Percentiles rank a stretch among this genome's conserved stretches.
These are phyloP conservation scores for Flexamia atlantica DNA, from an alignment of 2,888 invertebrate species.

Conservation along the genomic window DNA sequence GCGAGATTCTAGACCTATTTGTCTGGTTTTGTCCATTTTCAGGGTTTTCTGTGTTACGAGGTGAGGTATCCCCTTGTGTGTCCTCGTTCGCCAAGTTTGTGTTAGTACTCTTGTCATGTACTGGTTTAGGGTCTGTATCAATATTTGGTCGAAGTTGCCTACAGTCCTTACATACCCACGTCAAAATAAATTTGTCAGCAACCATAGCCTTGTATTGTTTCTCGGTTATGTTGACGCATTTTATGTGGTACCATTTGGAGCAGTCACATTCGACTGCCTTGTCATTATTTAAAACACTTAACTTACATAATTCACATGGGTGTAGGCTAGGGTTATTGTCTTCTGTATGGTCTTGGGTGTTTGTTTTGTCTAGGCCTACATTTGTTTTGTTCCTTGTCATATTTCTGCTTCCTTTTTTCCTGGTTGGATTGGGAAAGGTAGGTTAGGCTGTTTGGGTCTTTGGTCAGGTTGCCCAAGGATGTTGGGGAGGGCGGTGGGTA, in stretches of 20 bases:
- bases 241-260: constrained; percentile 23
- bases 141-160: background rate
- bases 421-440: too few relatives aligned
- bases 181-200: background rate
- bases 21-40: background rate
- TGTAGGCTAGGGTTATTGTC: too few relatives aligned
- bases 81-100: background rate
- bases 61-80: background rate
- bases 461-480: too few relatives aligned
- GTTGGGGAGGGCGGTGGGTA: too few relatives aligned
- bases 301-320: too few relatives aligned
- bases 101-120: background rate
- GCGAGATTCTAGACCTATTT: background rate
- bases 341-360: too few relatives aligned
- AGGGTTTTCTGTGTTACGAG: too few relatives aligned
- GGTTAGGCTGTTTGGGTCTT: too few relatives aligned
- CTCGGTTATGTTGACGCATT: background rate
- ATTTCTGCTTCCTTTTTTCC: too few relatives aligned
- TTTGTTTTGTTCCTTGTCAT: too few relatives aligned
- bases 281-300: too few relatives aligned
- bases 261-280: constrained; percentile 30
- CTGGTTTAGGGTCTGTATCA: background rate
- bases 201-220: background rate
- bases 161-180: background rate
- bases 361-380: too few relatives aligned